These are phyloP conservation scores for Apus apus DNA, from an alignment of 2,113 vertebrate species.

Conservation along the genomic window DNA sequence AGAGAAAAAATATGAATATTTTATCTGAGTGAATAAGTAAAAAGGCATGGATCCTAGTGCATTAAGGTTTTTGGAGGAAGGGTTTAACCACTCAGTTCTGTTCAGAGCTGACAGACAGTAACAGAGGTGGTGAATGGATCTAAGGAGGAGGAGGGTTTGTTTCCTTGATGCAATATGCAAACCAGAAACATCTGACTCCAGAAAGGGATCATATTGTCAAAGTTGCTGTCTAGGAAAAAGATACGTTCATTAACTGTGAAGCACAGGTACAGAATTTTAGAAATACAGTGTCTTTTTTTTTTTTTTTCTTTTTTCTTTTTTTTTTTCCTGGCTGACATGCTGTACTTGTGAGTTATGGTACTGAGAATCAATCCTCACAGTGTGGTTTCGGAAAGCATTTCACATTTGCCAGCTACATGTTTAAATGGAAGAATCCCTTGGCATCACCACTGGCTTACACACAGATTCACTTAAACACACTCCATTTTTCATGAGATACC, in stretches of 20 bases:
- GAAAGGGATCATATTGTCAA: background rate
- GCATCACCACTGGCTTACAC: background rate
- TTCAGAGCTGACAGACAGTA: background rate
- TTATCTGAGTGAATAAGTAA: background rate
- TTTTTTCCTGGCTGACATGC: background rate
- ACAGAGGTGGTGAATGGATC: background rate
- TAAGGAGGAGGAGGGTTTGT: background rate
- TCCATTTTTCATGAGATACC: slow-evolving; percentile 9
- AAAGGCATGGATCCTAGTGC: background rate
- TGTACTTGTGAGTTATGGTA: background rate
- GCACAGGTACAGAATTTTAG: background rate
- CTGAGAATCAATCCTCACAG: background rate
- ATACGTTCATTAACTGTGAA: background rate
- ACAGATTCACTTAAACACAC: background rate
- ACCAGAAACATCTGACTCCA: background rate
- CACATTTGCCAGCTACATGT: background rate
- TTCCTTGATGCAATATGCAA: background rate
- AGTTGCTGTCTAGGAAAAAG: background rate
- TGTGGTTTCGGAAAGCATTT: background rate
- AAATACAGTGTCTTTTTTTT: background rate
- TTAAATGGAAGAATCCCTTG: slow-evolving; percentile 15
- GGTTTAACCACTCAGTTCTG: background rate
- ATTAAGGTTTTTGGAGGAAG: background rate
- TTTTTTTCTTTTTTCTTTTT: no score
- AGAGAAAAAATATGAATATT: background rate